phyloP scores from a whole-genome alignment of 1,140 invertebrate genomes.

The Zeugodacus cucurbitae region DNA sequence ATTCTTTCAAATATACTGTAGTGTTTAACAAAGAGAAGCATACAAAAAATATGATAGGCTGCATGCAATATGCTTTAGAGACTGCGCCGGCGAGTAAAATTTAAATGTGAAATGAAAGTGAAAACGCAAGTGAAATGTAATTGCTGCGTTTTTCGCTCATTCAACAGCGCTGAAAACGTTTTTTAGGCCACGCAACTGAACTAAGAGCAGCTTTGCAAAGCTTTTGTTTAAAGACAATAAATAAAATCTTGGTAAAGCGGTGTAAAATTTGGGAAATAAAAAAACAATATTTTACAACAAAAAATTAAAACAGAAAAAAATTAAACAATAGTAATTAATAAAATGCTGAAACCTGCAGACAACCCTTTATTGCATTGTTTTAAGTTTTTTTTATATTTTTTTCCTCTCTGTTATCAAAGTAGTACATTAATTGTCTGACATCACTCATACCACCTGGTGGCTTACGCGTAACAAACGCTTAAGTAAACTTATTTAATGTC shows the following conservation, averaged over 20 bases:
- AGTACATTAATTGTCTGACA: not conserved
- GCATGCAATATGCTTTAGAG: not conserved
- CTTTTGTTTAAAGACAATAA: not conserved
- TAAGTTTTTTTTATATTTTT: not conserved
- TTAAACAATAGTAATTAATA: not conserved
- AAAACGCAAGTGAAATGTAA: not conserved
- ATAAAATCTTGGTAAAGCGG: not conserved
- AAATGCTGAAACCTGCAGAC: not conserved
- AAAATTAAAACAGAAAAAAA: not conserved
- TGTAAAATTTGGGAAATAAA: not conserved
- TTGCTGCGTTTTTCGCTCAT: not conserved
- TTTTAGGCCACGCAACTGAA: not conserved
- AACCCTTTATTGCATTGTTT: not conserved
- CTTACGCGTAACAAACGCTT: not conserved
- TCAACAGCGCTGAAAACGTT: not conserved
- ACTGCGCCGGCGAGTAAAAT: not conserved
- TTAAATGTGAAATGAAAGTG: slow-evolving; percentile 6
- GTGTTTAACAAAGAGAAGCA: not conserved
- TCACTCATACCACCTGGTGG: not conserved
- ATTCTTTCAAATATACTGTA: not conserved
- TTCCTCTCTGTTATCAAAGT: not conserved
- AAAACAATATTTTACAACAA: not conserved
- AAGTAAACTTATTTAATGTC: not conserved
- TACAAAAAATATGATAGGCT: not conserved
- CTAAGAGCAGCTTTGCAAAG: not conserved